These are phyloP conservation scores for Salminus brasiliensis DNA, from an alignment of 2,113 vertebrate genomes.

Conservation along the genomic window DNA sequence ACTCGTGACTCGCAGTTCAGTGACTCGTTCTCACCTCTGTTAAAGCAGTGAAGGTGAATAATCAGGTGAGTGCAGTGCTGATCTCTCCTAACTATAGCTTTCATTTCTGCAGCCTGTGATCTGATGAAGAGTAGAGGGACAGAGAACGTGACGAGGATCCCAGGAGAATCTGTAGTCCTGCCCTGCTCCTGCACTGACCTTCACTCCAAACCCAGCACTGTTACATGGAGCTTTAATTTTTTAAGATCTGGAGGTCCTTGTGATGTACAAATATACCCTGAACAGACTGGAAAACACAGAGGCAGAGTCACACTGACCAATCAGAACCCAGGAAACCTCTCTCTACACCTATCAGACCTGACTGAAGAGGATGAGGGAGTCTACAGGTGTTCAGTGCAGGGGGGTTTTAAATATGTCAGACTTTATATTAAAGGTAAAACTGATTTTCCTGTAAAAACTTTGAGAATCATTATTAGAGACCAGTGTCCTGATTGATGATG, in stretches of 20 bases:
- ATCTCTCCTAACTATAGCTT: neutral
- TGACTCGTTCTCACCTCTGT: too few relatives aligned
- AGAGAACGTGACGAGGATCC: too few relatives aligned
- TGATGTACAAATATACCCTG: neutral
- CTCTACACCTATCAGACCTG: slow-evolving; percentile 6
- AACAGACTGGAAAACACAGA: neutral
- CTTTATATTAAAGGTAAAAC: neutral
- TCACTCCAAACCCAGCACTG: neutral
- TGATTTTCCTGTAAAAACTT: neutral
- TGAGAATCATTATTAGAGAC: too few relatives aligned
- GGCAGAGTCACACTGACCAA: neutral
- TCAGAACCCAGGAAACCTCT: neutral
- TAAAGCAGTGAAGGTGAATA: too few relatives aligned
- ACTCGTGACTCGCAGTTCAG: too few relatives aligned
- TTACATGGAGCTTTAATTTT: neutral
- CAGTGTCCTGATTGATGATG: too few relatives aligned
- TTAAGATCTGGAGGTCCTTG: neutral
- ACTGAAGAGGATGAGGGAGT: neutral
- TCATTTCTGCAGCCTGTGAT: too few relatives aligned
- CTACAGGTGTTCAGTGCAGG: neutral
- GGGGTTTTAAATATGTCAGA: neutral
- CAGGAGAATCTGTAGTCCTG: too few relatives aligned
- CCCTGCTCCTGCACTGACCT: slow-evolving; percentile 15
- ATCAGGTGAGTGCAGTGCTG: too few relatives aligned
- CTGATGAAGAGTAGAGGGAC: too few relatives aligned